A percentile compares a stretch with the other conserved stretches of the same genome.
Conservation (phyloP, 2,113 vertebrate genomes). For the Phylloscopus whistleri region DNA sequence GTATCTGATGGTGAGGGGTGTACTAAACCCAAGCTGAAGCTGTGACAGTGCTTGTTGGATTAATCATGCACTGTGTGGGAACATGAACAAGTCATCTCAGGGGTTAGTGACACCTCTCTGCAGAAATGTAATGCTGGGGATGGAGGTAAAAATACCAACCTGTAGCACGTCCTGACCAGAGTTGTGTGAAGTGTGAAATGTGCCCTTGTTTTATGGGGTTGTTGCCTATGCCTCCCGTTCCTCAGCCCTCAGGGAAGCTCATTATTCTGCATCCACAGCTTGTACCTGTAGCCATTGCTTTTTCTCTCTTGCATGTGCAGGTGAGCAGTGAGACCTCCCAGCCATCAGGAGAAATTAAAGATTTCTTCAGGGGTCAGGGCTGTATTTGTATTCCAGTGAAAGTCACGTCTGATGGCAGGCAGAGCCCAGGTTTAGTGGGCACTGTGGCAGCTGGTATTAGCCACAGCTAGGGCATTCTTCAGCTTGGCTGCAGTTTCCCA, state of each 20-base stretch:
- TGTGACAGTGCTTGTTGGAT: neutral
- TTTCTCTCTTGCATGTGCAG: neutral
- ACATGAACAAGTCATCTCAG: neutral
- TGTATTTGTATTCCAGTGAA: neutral
- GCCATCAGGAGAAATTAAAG: neutral
- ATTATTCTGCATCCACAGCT: neutral
- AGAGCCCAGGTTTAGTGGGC: neutral
- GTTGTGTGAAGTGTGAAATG: neutral
- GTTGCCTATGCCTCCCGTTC: neutral
- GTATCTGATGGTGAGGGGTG: neutral
- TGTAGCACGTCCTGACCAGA: neutral
- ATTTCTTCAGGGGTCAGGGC: neutral
- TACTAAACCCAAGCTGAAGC: neutral
- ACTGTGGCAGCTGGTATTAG: neutral
- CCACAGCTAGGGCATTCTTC: neutral
- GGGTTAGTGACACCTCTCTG: neutral
- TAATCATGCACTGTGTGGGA: neutral
- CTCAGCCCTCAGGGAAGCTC: neutral
- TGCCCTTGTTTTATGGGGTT: neutral
- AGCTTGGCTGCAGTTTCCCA: neutral
- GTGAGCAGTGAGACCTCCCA: neutral
- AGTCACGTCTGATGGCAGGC: accelerated
- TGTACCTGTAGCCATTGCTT: neutral
- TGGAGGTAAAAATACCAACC: neutral
- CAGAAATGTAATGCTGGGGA: neutral